Percentiles rank a stretch among this genome's conserved stretches.
These are phyloP conservation scores for Oscheius onirici DNA, from an alignment of 2,888 invertebrate species.

Conservation along the genomic window DNA sequence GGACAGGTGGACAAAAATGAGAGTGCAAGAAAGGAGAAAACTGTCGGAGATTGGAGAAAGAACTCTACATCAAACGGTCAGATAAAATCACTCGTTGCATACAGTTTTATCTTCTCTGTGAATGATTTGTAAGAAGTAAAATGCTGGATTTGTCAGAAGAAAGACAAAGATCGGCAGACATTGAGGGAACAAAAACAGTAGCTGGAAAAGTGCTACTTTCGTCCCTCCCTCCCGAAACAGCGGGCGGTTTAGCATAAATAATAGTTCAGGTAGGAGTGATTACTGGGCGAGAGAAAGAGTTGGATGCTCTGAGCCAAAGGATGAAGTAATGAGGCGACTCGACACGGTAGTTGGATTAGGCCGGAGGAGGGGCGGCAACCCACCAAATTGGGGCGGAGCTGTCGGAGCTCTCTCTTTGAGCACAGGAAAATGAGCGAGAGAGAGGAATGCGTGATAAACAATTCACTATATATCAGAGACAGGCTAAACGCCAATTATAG, in stretches of 20 bases:
- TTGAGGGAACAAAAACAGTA: background rate
- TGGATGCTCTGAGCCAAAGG: constrained; percentile 8
- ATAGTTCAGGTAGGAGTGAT: constrained; percentile 6
- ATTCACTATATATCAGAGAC: constrained; percentile 10
- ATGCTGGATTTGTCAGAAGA: too few relatives aligned
- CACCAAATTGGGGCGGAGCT: constrained; percentile 28
- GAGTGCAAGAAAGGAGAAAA: too few relatives aligned
- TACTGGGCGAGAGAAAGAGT: background rate
- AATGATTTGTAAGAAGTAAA: too few relatives aligned
- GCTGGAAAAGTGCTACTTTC: background rate
- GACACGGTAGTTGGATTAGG: constrained; percentile 36
- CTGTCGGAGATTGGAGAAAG: too few relatives aligned
- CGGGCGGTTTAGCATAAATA: constrained; percentile 22
- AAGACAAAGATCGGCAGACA: too few relatives aligned
- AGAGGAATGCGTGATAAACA: constrained; percentile 15
- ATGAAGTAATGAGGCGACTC: constrained; percentile 30
- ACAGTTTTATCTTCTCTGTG: too few relatives aligned
- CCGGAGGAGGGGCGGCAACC: background rate
- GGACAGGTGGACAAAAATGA: too few relatives aligned
- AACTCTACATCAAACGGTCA: too few relatives aligned
- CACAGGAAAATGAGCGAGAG: background rate
- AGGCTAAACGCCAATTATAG: constrained; percentile 10
- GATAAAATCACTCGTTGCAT: too few relatives aligned
- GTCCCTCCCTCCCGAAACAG: background rate
- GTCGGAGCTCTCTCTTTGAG: background rate